phyloP scores from a whole-genome alignment of 2,888 invertebrate species.

The Acleris literana region DNA sequence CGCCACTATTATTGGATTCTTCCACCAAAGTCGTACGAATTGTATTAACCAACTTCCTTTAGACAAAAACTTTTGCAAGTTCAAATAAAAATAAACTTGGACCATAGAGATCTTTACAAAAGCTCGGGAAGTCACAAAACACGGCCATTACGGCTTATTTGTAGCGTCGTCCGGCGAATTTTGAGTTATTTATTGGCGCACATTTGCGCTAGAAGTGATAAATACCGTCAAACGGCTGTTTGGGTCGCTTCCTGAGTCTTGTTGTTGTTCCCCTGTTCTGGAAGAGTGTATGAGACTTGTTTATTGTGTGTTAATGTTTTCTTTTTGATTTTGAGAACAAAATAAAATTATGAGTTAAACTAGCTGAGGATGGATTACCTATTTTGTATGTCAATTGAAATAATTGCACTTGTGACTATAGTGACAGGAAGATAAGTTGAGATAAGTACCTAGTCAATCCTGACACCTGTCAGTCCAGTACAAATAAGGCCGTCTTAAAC shows the following conservation, averaged over 20 bases:
- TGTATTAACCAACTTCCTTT: no score
- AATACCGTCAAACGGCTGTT: conserved; percentile 32
- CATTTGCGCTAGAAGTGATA: conserved; percentile 34
- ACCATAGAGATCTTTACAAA: conserved; percentile 44
- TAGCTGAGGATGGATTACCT: no score
- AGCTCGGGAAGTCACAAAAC: conserved; percentile 51
- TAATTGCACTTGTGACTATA: no score
- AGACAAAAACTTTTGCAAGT: conserved; percentile 17
- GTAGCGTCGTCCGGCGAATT: conserved; percentile 40
- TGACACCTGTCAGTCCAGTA: no score
- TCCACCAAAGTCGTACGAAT: no score
- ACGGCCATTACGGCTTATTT: conserved; percentile 59
- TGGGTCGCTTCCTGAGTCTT: conserved; percentile 27
- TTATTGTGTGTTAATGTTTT: not conserved
- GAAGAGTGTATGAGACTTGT: not conserved
- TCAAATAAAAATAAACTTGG: conserved; percentile 18
- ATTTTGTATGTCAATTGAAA: no score
- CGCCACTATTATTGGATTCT: no score
- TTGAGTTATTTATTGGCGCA: conserved; percentile 52
- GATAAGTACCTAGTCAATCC: no score
- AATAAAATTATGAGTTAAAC: not conserved
- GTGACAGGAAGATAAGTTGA: no score
- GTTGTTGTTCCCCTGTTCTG: conserved; percentile 28
- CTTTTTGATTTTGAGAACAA: not conserved
- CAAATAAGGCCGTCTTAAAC: no score